Evolutionary conservation across 2,888 invertebrate species (phyloP), one percentile per base, ranked within the genome.

Genomic region (Podotricha telesiphe): DNA sequence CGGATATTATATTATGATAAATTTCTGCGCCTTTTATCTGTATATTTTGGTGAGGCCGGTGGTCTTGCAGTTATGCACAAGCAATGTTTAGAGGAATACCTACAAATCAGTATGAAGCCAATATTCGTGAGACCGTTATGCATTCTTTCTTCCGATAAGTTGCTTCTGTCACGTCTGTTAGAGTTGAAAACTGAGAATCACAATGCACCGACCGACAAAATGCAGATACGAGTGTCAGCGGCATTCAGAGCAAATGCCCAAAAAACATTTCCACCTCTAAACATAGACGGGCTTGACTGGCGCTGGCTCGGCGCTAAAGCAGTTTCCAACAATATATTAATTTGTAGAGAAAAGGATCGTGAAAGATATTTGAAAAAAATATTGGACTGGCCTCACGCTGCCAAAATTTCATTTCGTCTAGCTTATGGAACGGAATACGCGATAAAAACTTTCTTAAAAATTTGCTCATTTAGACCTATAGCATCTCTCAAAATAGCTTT

Each of bases 11-110:
- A 72, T 34, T 78, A 75, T 59, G 79, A 86, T 37, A 65, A 68
- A 5, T 90, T 87, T 71, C 66, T 86, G 0, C 77, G 76, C 1
- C 82, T 82, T 51, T 56, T 88, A 5, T 68, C 75, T 3, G 45
- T 88, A 59, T 90, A 86, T 71, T 90, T 88, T 70, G 75, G 74
- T 15, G 88, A 86, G 73, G 50, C 77, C 0, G 72, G 78, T 2
- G 88, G 85, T 13, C 71, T 89, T 4, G 80, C 82, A 2, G 74
- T 75, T 2, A 69, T 73, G 8, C 77, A 84, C 47, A 68, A 76
- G 6, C 34, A 42, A 8, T 42, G 67, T 6, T 56, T 81, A 62
- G 69, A 74, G 42, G 65, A 67, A 19, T 58, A 67, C 8, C 63
- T 73, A 13, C 58, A 51, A 10, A 3, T 11, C 8, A 67, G 68